These are phyloP conservation scores for Ephialtes manifestator DNA, from an alignment of 2,888 invertebrate genomes.

Conservation along the genomic window DNA sequence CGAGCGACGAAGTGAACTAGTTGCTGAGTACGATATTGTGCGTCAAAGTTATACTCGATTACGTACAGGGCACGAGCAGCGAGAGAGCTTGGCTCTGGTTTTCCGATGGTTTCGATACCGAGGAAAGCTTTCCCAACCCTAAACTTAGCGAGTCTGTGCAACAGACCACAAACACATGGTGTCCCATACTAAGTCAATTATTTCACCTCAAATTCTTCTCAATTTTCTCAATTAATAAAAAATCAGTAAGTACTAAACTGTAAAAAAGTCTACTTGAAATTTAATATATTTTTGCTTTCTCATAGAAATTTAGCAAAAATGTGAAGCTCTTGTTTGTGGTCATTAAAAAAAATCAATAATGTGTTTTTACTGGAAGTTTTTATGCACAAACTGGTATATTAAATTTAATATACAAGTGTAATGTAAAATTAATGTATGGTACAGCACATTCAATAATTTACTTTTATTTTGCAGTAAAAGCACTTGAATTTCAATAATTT, in stretches of 20 bases:
- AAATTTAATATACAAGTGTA: too few relatives aligned
- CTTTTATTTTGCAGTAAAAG: too few relatives aligned
- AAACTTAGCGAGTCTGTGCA: conserved; percentile 1
- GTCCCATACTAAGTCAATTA: background rate
- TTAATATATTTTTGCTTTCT: too few relatives aligned
- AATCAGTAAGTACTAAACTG: background rate
- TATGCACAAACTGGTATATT: too few relatives aligned
- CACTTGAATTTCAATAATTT: too few relatives aligned
- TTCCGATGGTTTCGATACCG: conserved; percentile 27
- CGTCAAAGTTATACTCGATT: conserved; percentile 71
- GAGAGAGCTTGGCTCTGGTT: conserved; percentile 8
- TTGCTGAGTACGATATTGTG: conserved; percentile 57
- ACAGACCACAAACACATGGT: background rate
- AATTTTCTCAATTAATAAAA: background rate
- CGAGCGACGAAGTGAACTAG: conserved; percentile 17
- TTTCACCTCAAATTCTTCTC: background rate
- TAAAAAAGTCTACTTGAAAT: too few relatives aligned
- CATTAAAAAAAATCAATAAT: too few relatives aligned
- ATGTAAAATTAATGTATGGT: too few relatives aligned
- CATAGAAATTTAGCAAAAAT: too few relatives aligned
- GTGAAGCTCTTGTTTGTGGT: too few relatives aligned
- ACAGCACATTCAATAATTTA: too few relatives aligned
- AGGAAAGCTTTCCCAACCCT: background rate
- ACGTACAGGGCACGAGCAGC: conserved; percentile 85
- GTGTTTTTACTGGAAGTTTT: too few relatives aligned